These are phyloP conservation scores for Melipona beecheii DNA, from an alignment of 2,888 invertebrate species.

Conservation along the genomic window DNA sequence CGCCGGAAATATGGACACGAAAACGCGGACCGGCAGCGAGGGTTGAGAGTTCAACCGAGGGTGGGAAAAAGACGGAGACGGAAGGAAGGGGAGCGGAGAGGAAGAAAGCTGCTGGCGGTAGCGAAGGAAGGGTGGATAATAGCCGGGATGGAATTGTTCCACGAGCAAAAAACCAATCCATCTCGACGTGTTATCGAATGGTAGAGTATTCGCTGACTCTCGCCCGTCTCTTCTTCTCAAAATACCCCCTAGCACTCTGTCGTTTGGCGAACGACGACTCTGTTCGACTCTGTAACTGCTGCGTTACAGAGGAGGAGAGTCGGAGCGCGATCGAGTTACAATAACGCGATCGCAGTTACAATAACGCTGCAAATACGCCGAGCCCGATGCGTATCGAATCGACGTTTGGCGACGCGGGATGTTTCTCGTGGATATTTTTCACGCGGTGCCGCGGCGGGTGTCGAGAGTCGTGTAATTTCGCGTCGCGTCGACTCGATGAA, in stretches of 20 bases:
- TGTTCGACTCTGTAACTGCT: constrained; percentile 46
- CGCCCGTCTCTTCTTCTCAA: constrained; percentile 49
- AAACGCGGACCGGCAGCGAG: constrained; percentile 42
- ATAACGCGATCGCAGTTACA: constrained; percentile 15
- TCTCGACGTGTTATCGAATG: constrained; percentile 80
- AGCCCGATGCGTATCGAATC: neutral
- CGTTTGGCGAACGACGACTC: constrained; percentile 63
- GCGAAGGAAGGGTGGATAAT: constrained; percentile 74
- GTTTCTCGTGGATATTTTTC: neutral
- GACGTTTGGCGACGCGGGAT: neutral
- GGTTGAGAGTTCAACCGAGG: constrained; percentile 20
- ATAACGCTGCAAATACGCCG: constrained; percentile 17
- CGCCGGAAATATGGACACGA: constrained; percentile 75
- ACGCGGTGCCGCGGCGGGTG: neutral
- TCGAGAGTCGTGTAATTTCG: constrained; percentile 15
- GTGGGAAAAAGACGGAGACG: constrained; percentile 52
- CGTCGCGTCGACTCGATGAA: constrained; percentile 19
- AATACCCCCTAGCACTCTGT: constrained; percentile 49
- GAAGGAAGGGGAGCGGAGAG: constrained; percentile 25
- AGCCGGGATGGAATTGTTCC: constrained; percentile 80
- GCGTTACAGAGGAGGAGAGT: neutral
- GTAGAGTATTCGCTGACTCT: constrained; percentile 28
- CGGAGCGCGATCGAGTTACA: too few relatives aligned
- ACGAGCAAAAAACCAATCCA: constrained; percentile 77
- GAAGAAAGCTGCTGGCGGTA: constrained; percentile 31